These are phyloP conservation scores for Dorcus hopei DNA, from an alignment of 2,888 invertebrate genomes.

Conservation along the genomic window DNA sequence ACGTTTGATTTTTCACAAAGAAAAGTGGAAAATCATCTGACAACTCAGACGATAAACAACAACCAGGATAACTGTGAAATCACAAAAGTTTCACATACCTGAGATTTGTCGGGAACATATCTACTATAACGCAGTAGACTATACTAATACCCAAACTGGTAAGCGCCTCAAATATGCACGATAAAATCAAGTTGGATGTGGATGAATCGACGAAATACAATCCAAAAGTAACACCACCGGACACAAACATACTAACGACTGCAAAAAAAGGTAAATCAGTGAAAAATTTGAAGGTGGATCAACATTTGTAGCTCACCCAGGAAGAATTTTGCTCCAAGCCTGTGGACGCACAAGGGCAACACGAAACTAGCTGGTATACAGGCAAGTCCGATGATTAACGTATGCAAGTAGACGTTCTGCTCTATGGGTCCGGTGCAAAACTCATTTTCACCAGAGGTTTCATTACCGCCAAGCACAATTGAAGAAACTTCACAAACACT, in stretches of 20 bases:
- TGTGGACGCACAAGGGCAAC: constrained; percentile 75
- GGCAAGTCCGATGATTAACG: constrained; percentile 74
- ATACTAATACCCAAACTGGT: constrained; percentile 77
- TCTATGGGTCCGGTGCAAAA: constrained; percentile 65
- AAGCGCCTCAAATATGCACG: constrained; percentile 76
- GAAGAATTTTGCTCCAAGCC: constrained; percentile 78
- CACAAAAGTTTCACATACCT: constrained; percentile 53
- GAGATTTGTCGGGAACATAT: constrained; percentile 78
- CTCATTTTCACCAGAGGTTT: constrained; percentile 47
- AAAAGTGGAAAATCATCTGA: too few relatives aligned
- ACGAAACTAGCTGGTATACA: constrained; percentile 78
- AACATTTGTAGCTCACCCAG: constrained; percentile 59
- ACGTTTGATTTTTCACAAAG: too few relatives aligned
- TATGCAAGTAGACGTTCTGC: constrained; percentile 68
- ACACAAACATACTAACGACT: constrained; percentile 74
- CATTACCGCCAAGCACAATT: constrained; percentile 54
- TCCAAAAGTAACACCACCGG: constrained; percentile 70
- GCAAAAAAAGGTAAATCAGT: constrained; percentile 16
- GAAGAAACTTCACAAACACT: constrained; percentile 77
- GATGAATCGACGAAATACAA: constrained; percentile 73
- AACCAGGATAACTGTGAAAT: too few relatives aligned
- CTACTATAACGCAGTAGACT: constrained; percentile 78
- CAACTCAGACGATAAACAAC: too few relatives aligned
- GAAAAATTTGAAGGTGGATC: too few relatives aligned
- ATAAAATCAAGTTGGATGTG: constrained; percentile 67